Evolutionary conservation across 1,140 invertebrate genomes (phyloP).

Genomic region (Pseudomyrmex dendroicus): DNA sequence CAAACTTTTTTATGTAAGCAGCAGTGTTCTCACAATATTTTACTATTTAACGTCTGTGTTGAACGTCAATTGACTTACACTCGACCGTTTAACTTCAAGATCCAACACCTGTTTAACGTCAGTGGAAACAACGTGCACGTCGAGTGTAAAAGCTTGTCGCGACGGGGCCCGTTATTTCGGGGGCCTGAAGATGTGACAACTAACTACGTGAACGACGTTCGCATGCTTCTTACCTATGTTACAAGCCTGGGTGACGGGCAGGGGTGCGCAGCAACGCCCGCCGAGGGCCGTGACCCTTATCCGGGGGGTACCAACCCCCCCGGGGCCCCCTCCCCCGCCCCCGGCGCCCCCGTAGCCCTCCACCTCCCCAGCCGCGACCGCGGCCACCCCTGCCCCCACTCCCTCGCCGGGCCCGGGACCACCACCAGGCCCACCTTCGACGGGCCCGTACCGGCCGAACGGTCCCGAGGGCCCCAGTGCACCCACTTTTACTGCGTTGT

Average conservation of each 20-base stretch:
- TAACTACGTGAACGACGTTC: conserved; percentile 29
- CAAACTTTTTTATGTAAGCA: neutral
- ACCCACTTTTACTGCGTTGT: conserved; percentile 82
- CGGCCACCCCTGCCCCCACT: conserved; percentile 81
- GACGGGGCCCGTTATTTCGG: neutral
- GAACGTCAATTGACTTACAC: neutral
- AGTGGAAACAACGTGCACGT: neutral
- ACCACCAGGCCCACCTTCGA: conserved; percentile 82
- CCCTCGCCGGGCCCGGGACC: conserved; percentile 76
- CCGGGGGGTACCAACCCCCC: conserved; percentile 84
- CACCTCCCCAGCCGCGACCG: conserved; percentile 82
- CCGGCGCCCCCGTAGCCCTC: conserved; percentile 85
- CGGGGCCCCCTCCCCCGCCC: conserved; percentile 89
- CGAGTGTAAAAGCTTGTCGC: neutral
- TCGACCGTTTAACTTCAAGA: neutral
- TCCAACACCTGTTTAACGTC: neutral
- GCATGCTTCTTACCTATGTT: conserved; percentile 81
- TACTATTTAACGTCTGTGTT: neutral
- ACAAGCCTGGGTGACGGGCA: conserved; percentile 84
- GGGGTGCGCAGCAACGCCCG: conserved; percentile 83
- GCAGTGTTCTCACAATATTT: neutral
- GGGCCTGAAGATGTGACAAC: neutral
- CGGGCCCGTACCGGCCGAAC: conserved; percentile 83
- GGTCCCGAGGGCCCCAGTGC: conserved; percentile 84
- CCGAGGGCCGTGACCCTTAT: conserved; percentile 84